Conservation (phyloP, 53 echinoderm and acorn worm genomes). For the Crossaster papposus region DNA sequence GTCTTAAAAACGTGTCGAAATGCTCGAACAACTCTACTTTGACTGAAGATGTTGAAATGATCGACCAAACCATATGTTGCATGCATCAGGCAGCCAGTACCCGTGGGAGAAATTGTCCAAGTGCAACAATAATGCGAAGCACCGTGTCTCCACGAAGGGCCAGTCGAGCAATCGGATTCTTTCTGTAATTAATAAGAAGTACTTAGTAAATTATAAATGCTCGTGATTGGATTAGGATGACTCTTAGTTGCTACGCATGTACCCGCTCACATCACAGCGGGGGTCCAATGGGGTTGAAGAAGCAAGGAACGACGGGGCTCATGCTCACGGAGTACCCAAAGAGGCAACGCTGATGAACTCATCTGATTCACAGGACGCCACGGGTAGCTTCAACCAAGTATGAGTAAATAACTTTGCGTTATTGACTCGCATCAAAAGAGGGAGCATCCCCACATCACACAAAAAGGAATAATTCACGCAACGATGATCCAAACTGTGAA, state of each 20-base stretch:
- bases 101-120: neutral
- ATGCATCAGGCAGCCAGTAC: conserved; percentile 18
- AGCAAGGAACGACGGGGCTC: conserved; percentile 4
- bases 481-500: conserved; percentile 43
- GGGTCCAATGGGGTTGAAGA: conserved; percentile 8
- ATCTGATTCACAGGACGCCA: neutral
- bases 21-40: conserved; percentile 16
- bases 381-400: conserved; percentile 23
- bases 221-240: conserved; percentile 50
- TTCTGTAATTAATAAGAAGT: conserved; percentile 58
- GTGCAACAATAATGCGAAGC: conserved; percentile 27
- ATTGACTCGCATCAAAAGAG: conserved; percentile 18
- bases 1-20: neutral
- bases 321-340: neutral
- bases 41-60: conserved; percentile 14
- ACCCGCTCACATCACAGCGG: conserved; percentile 36
- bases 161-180: conserved; percentile 24
- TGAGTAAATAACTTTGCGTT: conserved; percentile 48
- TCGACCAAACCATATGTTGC: conserved; percentile 51
- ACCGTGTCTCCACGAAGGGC: conserved; percentile 6
- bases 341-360: neutral
- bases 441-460: neutral
- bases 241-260: neutral
- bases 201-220: conserved; percentile 62
- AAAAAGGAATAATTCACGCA: conserved; percentile 44